A percentile compares a stretch with the other conserved stretches of the same genome.
These are phyloP conservation scores for Carcharodon carcharias DNA, from an alignment of 2,797 vertebrate species.

Conservation along the genomic window DNA sequence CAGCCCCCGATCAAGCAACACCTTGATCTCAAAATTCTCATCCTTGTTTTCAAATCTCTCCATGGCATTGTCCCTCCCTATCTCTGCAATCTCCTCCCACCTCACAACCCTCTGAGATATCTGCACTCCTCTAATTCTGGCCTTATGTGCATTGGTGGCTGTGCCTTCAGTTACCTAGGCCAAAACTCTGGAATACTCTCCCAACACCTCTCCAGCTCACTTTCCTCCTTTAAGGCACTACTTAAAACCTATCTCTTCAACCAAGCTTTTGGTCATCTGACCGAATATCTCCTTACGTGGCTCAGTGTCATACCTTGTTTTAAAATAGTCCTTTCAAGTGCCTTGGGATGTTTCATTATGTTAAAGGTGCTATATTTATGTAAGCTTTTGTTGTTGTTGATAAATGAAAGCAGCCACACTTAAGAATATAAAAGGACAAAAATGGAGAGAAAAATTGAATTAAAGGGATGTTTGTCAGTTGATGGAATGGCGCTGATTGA, in stretches of 20 bases:
- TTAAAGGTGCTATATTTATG: no score
- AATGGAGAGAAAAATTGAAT: not conserved
- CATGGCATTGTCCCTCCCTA: no score
- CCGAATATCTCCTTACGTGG: not conserved
- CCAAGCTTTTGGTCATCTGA: not conserved
- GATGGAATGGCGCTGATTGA: not conserved
- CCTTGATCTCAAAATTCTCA: no score
- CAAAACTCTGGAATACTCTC: no score
- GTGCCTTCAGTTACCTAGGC: not conserved
- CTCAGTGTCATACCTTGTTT: not conserved
- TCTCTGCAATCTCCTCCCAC: no score
- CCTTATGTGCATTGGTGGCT: not conserved
- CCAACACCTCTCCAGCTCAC: no score
- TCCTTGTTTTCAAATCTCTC: no score
- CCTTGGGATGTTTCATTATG: not conserved
- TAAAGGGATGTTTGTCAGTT: not conserved
- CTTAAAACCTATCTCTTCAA: not conserved
- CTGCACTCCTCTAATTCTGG: no score
- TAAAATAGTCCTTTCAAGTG: not conserved
- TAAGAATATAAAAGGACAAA: not conserved
- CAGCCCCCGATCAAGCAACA: no score
- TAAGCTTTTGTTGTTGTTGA: not conserved
- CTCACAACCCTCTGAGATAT: no score
- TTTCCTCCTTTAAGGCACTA: no score
- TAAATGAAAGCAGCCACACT: not conserved